These are phyloP conservation scores for Invenusta paracnida DNA, from an alignment of 2,888 invertebrate genomes.

Conservation along the genomic window DNA sequence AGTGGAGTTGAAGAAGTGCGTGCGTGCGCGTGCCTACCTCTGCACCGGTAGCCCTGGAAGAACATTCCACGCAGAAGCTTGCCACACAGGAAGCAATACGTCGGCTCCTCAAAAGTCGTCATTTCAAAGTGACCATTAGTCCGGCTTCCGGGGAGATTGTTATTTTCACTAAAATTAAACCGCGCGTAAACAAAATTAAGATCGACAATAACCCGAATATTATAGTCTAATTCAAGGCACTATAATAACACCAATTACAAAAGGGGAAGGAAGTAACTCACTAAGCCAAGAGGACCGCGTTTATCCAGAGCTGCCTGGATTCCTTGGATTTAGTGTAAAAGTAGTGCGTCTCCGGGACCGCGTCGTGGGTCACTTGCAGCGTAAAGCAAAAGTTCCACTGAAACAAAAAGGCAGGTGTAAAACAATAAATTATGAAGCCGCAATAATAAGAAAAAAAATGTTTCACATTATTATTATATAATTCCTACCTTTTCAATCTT, in stretches of 20 bases:
- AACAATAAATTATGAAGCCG: no score
- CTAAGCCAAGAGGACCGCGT: background rate
- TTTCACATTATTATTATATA: no score
- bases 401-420: background rate
- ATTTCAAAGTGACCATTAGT: conserved; percentile 41
- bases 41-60: conserved; percentile 41
- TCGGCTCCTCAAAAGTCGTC: conserved; percentile 5
- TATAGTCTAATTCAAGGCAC: no score
- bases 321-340: background rate
- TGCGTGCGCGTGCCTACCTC: conserved; percentile 24
- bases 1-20: no score
- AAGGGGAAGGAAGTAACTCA: background rate
- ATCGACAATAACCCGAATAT: no score
- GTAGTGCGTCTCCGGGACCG: background rate
- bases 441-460: background rate
- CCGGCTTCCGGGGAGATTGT: conserved; percentile 32
- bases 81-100: conserved; percentile 35
- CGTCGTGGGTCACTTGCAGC: background rate
- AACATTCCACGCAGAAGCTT: conserved; percentile 39
- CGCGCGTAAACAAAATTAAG: no score
- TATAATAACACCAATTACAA: no score
- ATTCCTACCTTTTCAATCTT: conserved; percentile 32
- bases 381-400: background rate
- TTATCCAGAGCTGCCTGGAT: background rate
- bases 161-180: conserved; percentile 49